Base-by-base conservation (phyloP, 2,797 vertebrate genomes). In the Eospalax fontanierii region DNA sequence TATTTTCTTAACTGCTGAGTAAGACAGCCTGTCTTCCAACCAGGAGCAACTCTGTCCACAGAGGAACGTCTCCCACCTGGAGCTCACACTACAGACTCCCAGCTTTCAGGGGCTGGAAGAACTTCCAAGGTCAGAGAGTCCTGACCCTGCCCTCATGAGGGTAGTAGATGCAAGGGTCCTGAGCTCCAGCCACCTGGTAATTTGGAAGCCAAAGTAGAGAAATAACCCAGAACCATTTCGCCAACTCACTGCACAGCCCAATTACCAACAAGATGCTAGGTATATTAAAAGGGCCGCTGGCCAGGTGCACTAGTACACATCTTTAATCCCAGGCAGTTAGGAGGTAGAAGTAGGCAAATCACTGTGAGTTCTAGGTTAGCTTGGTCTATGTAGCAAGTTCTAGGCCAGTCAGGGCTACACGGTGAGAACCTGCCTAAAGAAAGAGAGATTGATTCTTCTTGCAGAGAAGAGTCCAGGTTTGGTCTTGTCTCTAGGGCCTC, bases 221-320 rank as follows among this genome's bases (percentile, higher is more conserved):
- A 4, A 63, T 71, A 59, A 71, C 33, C 80, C 88, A 71, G 79
- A 63, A 73, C 5, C 43, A 30, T 66, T 46, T 75, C 14, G 33
- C 18, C 57, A n/a, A 63, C 3, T 87, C 12, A 11, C 40, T 11
- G 19, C 19, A 35, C 61, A 91, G 15, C 12, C 73, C 21, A n/a
- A 35, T 15, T 7, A n/a, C 46, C 18, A 35, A 87, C 7, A 4
- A 15, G 24, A 14, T 18, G 43, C 1, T 21, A 14, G 76, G 43
- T 54, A 9, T 18, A 43, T 35, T 57, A n/a, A 78, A 46, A 26
- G 83, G 50, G 35, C 7, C 30, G 40, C 8, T n/a, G 30, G 30
- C 30, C 35, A 7, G 8, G 46, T 11, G 6, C 8, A 19, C 18
- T 54, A 33, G 21, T 4, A 8, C 40, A n/a, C 0, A 0, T 43